These are phyloP conservation scores for Dryococelus australis DNA, from an alignment of 2,888 invertebrate genomes.

Conservation along the genomic window DNA sequence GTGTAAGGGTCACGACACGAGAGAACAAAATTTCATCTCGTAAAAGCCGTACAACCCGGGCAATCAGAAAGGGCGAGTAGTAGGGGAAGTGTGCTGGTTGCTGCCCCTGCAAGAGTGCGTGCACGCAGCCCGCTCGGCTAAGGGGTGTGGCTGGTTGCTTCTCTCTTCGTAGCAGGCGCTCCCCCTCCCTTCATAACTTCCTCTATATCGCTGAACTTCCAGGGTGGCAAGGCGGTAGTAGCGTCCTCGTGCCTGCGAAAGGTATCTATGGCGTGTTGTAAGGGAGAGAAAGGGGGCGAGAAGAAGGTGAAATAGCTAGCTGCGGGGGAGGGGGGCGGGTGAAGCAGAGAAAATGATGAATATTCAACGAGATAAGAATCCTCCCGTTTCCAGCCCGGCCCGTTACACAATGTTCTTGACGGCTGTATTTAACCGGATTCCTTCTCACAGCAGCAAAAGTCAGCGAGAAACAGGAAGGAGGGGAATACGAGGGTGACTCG, in stretches of 20 bases:
- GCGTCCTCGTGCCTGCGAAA: background rate
- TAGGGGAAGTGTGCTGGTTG: background rate
- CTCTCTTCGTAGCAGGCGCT: background rate
- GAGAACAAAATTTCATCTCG: too few species aligned
- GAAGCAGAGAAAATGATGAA: conserved; percentile 16
- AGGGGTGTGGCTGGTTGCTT: conserved; percentile 1
- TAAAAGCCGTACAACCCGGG: background rate
- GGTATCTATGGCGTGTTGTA: background rate
- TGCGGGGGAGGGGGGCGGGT: background rate
- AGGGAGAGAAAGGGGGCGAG: background rate
- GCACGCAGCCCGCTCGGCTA: background rate
- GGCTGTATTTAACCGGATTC: background rate
- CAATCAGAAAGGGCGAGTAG: background rate
- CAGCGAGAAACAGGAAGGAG: background rate
- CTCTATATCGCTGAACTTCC: background rate
- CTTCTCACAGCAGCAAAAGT: background rate
- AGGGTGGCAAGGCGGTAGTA: background rate
- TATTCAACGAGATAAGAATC: conserved; percentile 6
- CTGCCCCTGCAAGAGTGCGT: background rate
- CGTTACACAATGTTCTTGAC: conserved; percentile 2
- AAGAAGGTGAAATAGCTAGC: too few species aligned
- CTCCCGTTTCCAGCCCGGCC: background rate
- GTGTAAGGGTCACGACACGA: too few species aligned
- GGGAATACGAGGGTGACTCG: too few species aligned
- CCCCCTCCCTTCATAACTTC: background rate